phyloP scores from a whole-genome alignment of 2,113 vertebrate genomes.

The Tyto alba region DNA sequence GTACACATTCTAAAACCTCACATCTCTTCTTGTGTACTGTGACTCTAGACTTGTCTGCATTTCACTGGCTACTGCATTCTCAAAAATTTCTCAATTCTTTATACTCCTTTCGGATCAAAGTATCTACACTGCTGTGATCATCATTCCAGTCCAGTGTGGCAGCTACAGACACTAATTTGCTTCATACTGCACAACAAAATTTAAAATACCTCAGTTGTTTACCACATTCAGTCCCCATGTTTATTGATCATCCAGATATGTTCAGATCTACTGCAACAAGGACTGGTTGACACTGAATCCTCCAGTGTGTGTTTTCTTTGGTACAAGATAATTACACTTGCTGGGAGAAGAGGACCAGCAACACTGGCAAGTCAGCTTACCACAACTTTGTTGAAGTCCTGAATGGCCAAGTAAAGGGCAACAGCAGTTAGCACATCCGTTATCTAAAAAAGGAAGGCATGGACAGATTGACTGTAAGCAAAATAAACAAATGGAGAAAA shows the following conservation, averaged over 20 bases:
- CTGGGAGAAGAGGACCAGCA: neutral
- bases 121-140: neutral
- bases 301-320: neutral
- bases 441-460: slow-evolving; percentile 70
- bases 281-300: neutral
- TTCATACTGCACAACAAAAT: neutral
- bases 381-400: slow-evolving; percentile 93
- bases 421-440: slow-evolving; percentile 90
- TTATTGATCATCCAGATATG: neutral
- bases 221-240: neutral
- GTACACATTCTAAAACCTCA: neutral
- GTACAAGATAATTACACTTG: neutral
- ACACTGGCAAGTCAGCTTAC: slow-evolving; percentile 71
- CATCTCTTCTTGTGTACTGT: neutral
- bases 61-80: neutral
- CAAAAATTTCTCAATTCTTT: neutral
- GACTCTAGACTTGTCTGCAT: neutral
- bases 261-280: neutral
- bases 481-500: neutral
- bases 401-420: slow-evolving; percentile 89
- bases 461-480: neutral
- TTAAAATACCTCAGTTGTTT: neutral
- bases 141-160: neutral
- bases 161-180: neutral
- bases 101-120: neutral